Base-by-base conservation (phyloP, 2,113 vertebrate species). In the Bufo bufo region DNA sequence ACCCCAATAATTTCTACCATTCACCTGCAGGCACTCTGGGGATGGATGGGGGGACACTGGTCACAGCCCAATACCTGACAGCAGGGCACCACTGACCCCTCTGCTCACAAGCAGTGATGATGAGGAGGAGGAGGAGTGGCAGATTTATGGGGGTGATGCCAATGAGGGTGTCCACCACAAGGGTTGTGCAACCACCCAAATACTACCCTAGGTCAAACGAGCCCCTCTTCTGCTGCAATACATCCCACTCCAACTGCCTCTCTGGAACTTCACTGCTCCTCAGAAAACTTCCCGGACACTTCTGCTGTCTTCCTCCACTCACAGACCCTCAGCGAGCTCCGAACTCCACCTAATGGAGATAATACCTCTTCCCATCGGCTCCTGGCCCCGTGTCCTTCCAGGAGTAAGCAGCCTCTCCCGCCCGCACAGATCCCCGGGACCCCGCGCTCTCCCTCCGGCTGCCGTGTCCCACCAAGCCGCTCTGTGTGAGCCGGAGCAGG, bases 401-500 rank as follows among this genome's bases (percentile, higher is more conserved):
- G 13, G 59, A 23, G 6, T 16, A 1, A 45, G 19, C n/a, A 11
- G 9, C 50, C 71, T 50, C 14, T 54, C 63, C 77, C 63, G 65
- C 19, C 49, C 5, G 33, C 50, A 14, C 23, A 52, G 49, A n/a
- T 5, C 33, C 77, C 78, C 63, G 23, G 85, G 16, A 16, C 8
- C 61, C 5, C 49, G 3, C 14, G 45, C 50, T 20, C 52, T 80
- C 61, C 85, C 75, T 79, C 77, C 59, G 61, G 16, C 75, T 33
- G 43, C 43, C 52, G 63, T 20, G 85, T 72, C 66, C 86, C 79
- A 8, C 33, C 33, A 33, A 33, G 86, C 79, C 13, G 79, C 85
- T 49, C 45, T 58, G 23, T n/a, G 19, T 23, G 69, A n/a, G 11
- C 43, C 14, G 45, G 69, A n/a, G 11, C 43, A n/a, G 45, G 7